phyloP scores from a whole-genome alignment of 2,888 invertebrate species.

The Pollenia angustigena region DNA sequence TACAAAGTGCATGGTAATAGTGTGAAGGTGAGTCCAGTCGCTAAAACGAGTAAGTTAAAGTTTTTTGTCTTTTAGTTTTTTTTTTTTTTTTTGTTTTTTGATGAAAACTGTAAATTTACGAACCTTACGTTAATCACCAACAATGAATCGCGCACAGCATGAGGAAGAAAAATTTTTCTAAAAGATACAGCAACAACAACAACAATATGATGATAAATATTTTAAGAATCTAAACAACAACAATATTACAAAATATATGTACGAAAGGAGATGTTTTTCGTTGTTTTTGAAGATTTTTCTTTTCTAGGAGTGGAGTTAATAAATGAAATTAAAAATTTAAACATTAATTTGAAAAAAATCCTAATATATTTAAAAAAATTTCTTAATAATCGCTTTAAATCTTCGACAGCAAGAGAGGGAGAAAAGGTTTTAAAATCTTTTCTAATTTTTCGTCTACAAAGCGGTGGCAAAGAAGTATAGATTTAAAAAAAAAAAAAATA shows the following conservation, averaged over 20 bases:
- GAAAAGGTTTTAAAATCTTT: slow-evolving; percentile 59
- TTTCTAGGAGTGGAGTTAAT: slow-evolving; percentile 73
- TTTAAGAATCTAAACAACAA: slow-evolving; percentile 67
- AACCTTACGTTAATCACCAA: slow-evolving; percentile 83
- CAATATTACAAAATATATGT: slow-evolving; percentile 40
- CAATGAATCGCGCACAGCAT: slow-evolving; percentile 83
- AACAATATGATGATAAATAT: slow-evolving; percentile 70
- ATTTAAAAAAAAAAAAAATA: slow-evolving; percentile 3
- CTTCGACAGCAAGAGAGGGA: slow-evolving; percentile 26
- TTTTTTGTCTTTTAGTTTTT: slow-evolving; percentile 32
- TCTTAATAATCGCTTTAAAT: slow-evolving; percentile 67
- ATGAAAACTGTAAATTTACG: slow-evolving; percentile 83
- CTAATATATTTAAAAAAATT: slow-evolving; percentile 63
- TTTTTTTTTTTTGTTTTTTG: slow-evolving; percentile 76
- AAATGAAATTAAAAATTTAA: slow-evolving; percentile 73
- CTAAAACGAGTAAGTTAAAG: slow-evolving; percentile 60
- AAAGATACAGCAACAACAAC: slow-evolving; percentile 63
- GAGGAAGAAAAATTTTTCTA: slow-evolving; percentile 73
- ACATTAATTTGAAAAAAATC: slow-evolving; percentile 69
- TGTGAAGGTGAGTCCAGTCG: slow-evolving; percentile 82
- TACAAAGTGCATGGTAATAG: slow-evolving; percentile 80
- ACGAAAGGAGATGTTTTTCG: slow-evolving; percentile 47
- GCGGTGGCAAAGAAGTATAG: slow-evolving; percentile 13
- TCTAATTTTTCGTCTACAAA: slow-evolving; percentile 22
- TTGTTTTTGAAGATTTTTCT: slow-evolving; percentile 1